These are phyloP conservation scores for Botia kubotai DNA, from an alignment of 2,797 vertebrate genomes.

Conservation along the genomic window DNA sequence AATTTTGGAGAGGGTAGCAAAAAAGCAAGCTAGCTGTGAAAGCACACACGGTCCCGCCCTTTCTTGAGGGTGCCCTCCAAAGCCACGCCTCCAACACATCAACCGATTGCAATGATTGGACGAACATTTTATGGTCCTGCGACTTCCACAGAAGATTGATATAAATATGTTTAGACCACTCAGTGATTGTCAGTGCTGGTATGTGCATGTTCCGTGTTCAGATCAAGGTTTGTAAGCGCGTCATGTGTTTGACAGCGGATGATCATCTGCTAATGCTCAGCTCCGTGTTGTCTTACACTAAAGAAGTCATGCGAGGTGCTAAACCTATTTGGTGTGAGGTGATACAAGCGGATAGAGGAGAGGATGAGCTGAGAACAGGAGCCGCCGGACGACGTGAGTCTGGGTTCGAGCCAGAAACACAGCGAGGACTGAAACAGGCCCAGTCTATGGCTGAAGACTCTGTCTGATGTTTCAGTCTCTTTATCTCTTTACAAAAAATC, in stretches of 20 bases:
- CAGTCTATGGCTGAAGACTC: constrained; percentile 8
- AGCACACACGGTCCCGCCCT: too few relatives aligned
- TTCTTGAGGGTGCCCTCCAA: too few relatives aligned
- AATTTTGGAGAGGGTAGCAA: too few relatives aligned
- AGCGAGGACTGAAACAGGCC: not conserved
- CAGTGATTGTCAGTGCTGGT: constrained; percentile 7
- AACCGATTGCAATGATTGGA: too few relatives aligned
- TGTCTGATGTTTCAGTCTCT: not conserved
- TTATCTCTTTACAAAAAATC: too few relatives aligned
- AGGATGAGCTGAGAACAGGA: constrained; percentile 33
- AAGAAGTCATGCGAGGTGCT: constrained; percentile 45
- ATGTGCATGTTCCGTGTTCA: not conserved
- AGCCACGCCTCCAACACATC: too few relatives aligned
- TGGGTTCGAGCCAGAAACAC: constrained; percentile 21
- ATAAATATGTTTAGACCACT: not conserved
- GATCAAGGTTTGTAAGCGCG: not conserved
- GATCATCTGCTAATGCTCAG: constrained; percentile 31
- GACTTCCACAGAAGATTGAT: not conserved
- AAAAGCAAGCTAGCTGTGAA: too few relatives aligned
- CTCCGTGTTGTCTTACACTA: constrained; percentile 37
- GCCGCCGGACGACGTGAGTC: constrained; percentile 1
- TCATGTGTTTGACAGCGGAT: constrained; percentile 19
- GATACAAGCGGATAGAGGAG: constrained; percentile 37
- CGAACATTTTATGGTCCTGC: too few relatives aligned
- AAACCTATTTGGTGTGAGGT: constrained; percentile 46